Percentiles rank a stretch among this genome's conserved stretches.
Conservation (phyloP, 2,888 invertebrate genomes). For the Spodoptera picta region DNA sequence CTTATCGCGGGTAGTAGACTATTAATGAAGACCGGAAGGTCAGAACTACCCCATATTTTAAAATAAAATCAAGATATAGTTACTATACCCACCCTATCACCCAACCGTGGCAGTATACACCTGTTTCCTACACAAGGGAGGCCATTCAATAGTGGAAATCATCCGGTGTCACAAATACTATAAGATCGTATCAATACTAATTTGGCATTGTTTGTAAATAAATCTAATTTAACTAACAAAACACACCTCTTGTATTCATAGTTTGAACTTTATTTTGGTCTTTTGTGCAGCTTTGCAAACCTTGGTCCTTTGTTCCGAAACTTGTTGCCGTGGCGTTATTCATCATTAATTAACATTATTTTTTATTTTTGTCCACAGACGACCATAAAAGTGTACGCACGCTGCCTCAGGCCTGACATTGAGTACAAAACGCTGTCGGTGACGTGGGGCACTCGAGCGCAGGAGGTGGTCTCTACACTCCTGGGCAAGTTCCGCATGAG, state of each 20-base stretch:
- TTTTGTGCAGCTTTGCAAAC: not conserved
- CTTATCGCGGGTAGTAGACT: no score
- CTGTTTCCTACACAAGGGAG: constrained; percentile 22
- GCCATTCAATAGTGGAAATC: constrained; percentile 27
- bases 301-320: not conserved
- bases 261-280: not conserved
- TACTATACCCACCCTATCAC: not conserved
- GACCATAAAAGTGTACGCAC: constrained; percentile 96
- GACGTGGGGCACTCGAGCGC: constrained; percentile 95
- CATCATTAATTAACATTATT: constrained; percentile 8
- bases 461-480: constrained; percentile 95
- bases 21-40: no score
- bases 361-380: constrained; percentile 89
- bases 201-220: constrained; percentile 33
- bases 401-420: constrained; percentile 96
- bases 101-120: constrained; percentile 19
- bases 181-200: constrained; percentile 6
- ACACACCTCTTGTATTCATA: not conserved
- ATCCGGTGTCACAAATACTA: constrained; percentile 23
- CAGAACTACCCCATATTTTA: not conserved
- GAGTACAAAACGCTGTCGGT: constrained; percentile 98
- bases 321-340: not conserved
- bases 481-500: constrained; percentile 97
- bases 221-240: constrained; percentile 4
- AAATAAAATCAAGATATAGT: constrained; percentile 1